A percentile compares a stretch with the other conserved stretches of the same genome.
phyloP scores from a whole-genome alignment of 1,140 invertebrate species.

The Berghia stephanieae region DNA sequence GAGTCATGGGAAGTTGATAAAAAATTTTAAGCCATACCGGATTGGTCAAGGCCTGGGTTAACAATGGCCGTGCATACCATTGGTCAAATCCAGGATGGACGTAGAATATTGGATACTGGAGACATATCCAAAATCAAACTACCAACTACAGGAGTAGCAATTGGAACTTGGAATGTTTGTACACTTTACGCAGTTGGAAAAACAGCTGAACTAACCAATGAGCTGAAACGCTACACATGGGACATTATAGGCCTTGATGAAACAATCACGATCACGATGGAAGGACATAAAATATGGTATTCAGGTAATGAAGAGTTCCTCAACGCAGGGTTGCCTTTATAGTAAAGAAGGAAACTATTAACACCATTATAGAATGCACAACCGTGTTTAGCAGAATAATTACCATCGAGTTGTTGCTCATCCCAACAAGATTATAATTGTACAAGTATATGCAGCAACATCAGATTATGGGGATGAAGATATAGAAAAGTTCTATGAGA shows the following conservation, averaged over 20 bases:
- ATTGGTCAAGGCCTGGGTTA: too few species aligned
- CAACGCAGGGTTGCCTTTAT: conserved; percentile 27
- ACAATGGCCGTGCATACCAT: too few species aligned
- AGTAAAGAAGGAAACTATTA: conserved; percentile 23
- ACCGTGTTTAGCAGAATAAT: conserved; percentile 34
- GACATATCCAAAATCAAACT: too few species aligned
- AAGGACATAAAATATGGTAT: conserved; percentile 30
- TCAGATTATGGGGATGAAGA: conserved; percentile 39
- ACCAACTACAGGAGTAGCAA: background rate
- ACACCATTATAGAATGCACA: too few species aligned
- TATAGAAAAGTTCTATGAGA: conserved; percentile 56
- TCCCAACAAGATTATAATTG: conserved; percentile 29
- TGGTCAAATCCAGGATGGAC: too few species aligned
- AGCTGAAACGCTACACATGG: conserved; percentile 13
- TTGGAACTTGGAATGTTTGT: conserved; percentile 17
- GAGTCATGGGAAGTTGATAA: too few species aligned
- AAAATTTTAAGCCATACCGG: too few species aligned
- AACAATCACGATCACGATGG: conserved; percentile 8
- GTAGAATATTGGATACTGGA: too few species aligned
- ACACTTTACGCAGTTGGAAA: background rate
- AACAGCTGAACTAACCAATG: conserved; percentile 7
- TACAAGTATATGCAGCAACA: conserved; percentile 38
- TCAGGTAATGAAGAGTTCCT: background rate
- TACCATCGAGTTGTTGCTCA: conserved; percentile 25
- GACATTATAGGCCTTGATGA: conserved; percentile 13